Conservation (phyloP, 2,888 invertebrate species). For the Agapetus fuscipes region DNA sequence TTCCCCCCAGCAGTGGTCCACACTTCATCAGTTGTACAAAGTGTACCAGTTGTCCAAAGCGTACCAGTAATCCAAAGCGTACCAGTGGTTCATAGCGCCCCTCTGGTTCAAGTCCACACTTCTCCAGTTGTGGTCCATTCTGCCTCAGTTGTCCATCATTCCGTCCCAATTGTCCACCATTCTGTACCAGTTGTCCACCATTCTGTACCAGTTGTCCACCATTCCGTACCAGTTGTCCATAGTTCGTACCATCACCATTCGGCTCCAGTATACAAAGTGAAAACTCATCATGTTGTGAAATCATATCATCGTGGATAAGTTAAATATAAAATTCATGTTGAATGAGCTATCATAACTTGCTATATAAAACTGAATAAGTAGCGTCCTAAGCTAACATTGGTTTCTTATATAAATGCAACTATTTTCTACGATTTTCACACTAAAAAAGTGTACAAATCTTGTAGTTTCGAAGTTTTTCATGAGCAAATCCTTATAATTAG, state of each 20-base stretch:
- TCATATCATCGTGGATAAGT: no score
- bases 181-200: constrained; percentile 30
- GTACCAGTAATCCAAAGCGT: constrained; percentile 24
- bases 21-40: constrained; percentile 12
- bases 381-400: no score
- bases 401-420: no score
- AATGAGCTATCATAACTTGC: no score
- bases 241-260: constrained; percentile 26
- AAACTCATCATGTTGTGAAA: constrained; percentile 14
- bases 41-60: constrained; percentile 30
- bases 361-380: no score
- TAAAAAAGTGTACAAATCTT: no score
- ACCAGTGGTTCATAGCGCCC: constrained; percentile 24
- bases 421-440: no score
- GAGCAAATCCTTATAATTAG: no score
- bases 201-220: constrained; percentile 26
- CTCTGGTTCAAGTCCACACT: constrained; percentile 19
- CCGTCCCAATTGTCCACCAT: constrained; percentile 26
- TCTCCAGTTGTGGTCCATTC: constrained; percentile 23
- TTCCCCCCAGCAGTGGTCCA: constrained; percentile 22
- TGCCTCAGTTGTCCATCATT: constrained; percentile 24
- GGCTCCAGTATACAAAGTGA: constrained; percentile 26
- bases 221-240: constrained; percentile 28
- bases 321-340: no score
- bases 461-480: no score